Base-by-base conservation (phyloP, 1,140 invertebrate genomes). In the Tetragnatha versicolor region DNA sequence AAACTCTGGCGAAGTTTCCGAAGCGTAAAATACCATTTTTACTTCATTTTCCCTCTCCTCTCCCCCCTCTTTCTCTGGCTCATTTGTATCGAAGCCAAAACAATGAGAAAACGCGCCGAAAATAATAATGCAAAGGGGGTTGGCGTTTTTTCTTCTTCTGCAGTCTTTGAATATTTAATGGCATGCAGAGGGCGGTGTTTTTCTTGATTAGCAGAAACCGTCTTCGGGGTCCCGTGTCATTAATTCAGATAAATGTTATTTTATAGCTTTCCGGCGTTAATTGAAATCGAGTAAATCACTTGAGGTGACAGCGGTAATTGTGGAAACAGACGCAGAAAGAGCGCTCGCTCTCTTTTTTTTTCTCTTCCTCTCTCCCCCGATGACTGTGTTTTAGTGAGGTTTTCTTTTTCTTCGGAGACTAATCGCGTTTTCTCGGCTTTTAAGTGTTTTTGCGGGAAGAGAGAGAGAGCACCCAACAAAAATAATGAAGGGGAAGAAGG, bases 241-340 rank as follows among this genome's bases (percentile, higher is more conserved):
- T 77, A 77, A 77, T 77, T 77, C 73, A 77, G 73, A 77, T 77
- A 77, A 77, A 77, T 77, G 73, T 66, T 77, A 77, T 77, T 77
- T 77, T 77, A 77, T 77, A 77, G 73, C 60, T 77, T 55, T 77
- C 73, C 20, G 58, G 60, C 73, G 73, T 77, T 77, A 77, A 77
- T 77, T 77, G 73, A 77, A 77, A 77, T 65, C 73, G 47, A 77
- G 73, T 77, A 77, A 77, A 77, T 77, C 73, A 77, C 73, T 31
- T 61, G 73, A 42, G 14, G n/a, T 77, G 73, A 77, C 73, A 77
- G 73, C 60, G 39, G 73, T 77, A 77, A 77, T 77, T 77, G 73
- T 77, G 47, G 73, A 77, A 77, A 77, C 73, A 77, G 66, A 77
- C 45, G 73, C 73, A 77, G 73, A 77, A 77, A 66, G 58, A 75